A percentile compares a stretch with the other conserved stretches of the same genome.
phyloP scores from a whole-genome alignment of 2,888 invertebrate species.

The Drosophila paracracens region DNA sequence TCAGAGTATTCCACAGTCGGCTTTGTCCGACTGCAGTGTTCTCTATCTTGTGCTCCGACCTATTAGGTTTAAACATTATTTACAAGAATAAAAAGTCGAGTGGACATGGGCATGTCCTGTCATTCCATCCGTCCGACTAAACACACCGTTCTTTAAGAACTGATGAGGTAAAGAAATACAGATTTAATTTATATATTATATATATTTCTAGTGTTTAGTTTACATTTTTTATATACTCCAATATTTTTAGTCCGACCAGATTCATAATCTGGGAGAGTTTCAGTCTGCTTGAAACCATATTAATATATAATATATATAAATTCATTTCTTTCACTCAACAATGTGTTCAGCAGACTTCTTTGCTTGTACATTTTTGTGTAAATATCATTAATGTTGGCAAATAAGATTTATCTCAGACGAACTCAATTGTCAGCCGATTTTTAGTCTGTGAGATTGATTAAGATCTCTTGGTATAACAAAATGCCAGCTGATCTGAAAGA shows the following conservation, averaged over 20 bases:
- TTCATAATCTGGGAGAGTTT: neutral
- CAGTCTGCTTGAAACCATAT: neutral
- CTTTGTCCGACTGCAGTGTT: neutral
- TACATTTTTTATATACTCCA: neutral
- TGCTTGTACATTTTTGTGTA: neutral
- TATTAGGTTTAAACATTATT: neutral
- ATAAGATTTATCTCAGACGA: neutral
- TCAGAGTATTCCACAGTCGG: neutral
- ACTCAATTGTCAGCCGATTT: neutral
- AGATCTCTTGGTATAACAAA: neutral
- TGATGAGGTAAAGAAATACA: neutral
- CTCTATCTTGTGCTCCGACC: no score
- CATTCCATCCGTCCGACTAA: neutral
- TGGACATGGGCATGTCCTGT: neutral
- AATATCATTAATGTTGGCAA: neutral
- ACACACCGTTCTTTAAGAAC: neutral
- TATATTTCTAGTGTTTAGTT: neutral
- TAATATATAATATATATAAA: neutral
- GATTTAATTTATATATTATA: neutral
- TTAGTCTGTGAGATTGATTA: neutral
- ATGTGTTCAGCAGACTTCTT: neutral
- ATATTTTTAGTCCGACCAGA: neutral
- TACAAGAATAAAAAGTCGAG: neutral
- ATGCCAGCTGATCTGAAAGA: neutral
- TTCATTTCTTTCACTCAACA: neutral